These are phyloP conservation scores for Ctena decussata DNA, from an alignment of 2,888 invertebrate species.

Conservation along the genomic window DNA sequence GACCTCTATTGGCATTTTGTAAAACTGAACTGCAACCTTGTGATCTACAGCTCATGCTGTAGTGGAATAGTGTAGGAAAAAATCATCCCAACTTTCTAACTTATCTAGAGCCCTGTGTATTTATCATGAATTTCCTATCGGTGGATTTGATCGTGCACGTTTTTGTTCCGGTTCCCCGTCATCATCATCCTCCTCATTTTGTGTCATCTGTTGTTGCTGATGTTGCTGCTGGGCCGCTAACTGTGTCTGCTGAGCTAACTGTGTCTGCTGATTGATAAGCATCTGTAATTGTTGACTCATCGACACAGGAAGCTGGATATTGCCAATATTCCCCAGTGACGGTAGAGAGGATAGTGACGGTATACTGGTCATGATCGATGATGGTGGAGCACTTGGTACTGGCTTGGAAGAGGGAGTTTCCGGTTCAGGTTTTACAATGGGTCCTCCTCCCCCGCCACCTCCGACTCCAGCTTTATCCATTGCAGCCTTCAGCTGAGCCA, in stretches of 20 bases:
- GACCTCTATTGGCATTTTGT: no score
- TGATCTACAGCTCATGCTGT: no score
- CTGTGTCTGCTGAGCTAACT: not conserved
- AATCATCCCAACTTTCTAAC: no score
- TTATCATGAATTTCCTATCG: not conserved
- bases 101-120: no score
- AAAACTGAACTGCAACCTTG: no score
- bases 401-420: not conserved
- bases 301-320: not conserved
- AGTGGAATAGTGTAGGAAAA: no score
- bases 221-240: not conserved
- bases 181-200: not conserved
- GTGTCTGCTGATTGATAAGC: not conserved
- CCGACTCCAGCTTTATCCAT: conserved; percentile 42
- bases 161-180: not conserved
- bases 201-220: not conserved
- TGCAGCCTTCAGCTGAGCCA: conserved; percentile 60
- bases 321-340: not conserved
- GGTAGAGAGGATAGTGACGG: not conserved
- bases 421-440: conserved; percentile 54
- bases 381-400: not conserved
- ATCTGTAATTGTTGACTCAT: not conserved
- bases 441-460: not conserved
- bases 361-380: not conserved
- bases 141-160: not conserved